Base-by-base conservation (phyloP, 2,797 vertebrate genomes). In the Ambastaia sidthimunki region DNA sequence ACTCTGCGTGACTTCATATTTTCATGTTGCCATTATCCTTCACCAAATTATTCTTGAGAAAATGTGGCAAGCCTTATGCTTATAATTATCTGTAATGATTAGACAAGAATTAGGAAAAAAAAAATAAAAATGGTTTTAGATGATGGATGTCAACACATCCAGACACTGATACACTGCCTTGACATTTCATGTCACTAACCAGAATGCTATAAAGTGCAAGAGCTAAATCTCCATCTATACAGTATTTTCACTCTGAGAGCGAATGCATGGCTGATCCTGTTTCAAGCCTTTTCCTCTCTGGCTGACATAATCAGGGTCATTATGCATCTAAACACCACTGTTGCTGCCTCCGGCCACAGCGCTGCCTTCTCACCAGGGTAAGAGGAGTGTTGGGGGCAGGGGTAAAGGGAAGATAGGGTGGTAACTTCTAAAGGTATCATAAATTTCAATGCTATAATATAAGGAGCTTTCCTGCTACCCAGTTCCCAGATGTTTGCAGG, bases 251-350 rank as follows among this genome's bases (percentile, higher is more conserved):
- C 6, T 60, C 23, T 60, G 19, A 63, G 60, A 3, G 2, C 5
- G 5, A 18, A 4, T 34, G n/a, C 34, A 63, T 63, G 60, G 0
- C 60, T 34, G 15, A 34, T 9, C 60, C 60, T 16, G 15, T 63
- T 63, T 37, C 5, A 62, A 62, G 41, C 16, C 23, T 62, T n/a
- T 74, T 54, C 63, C 68, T 72, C 59, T 83, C 80, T 76, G 74
- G 67, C 70, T 84, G 85, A 83, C 60, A 83, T 85, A 80, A 82
- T 80, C 70, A 72, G 55, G 69, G 66, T 75, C 78, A 84, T 80
- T 87, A 83, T 80, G 76, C 62, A 85, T 85, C 86, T 79, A 80
- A 88, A 82, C 71, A 60, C 67, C 54, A 74, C 70, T 73, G 73
- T 83, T 83, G 72, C 70, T 10, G 69, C 80, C 80, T 76, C 65